phyloP scores from a whole-genome alignment of 2,888 invertebrate species.

The Epinotia demarniana region DNA sequence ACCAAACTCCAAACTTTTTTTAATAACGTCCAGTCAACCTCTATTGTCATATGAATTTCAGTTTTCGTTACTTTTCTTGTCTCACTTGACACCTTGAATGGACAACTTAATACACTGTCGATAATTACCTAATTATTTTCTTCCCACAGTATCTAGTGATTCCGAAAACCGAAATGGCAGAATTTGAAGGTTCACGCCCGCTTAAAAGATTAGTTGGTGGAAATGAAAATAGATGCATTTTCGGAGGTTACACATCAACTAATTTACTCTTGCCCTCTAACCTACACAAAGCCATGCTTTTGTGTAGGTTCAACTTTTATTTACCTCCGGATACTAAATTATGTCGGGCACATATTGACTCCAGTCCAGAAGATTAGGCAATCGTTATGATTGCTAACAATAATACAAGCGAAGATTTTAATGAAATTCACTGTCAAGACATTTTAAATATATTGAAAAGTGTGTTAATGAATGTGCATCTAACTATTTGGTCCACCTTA shows the following conservation, averaged over 20 bases:
- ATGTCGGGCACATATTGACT: too few relatives aligned
- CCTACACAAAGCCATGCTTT: too few relatives aligned
- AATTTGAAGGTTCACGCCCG: background rate
- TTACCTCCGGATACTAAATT: too few relatives aligned
- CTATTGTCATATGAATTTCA: background rate
- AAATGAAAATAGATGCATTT: too few relatives aligned
- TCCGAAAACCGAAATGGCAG: background rate
- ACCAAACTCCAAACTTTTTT: background rate
- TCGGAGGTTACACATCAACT: too few relatives aligned
- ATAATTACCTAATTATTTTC: too few relatives aligned
- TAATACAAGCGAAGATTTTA: background rate
- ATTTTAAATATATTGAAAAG: background rate
- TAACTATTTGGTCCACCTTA: too few relatives aligned
- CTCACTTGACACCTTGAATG: background rate
- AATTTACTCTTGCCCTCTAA: too few relatives aligned
- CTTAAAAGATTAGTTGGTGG: too few relatives aligned
- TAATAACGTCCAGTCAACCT: background rate
- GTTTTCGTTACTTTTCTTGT: background rate
- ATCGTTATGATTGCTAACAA: background rate
- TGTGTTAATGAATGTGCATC: slow-evolving; percentile 6
- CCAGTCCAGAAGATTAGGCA: background rate
- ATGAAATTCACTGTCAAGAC: slow-evolving; percentile 1
- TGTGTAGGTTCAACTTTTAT: too few relatives aligned
- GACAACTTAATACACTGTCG: too few relatives aligned
- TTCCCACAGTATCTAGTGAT: background rate